Base-by-base conservation (phyloP, 2,113 vertebrate genomes). In the Tichodroma muraria region DNA sequence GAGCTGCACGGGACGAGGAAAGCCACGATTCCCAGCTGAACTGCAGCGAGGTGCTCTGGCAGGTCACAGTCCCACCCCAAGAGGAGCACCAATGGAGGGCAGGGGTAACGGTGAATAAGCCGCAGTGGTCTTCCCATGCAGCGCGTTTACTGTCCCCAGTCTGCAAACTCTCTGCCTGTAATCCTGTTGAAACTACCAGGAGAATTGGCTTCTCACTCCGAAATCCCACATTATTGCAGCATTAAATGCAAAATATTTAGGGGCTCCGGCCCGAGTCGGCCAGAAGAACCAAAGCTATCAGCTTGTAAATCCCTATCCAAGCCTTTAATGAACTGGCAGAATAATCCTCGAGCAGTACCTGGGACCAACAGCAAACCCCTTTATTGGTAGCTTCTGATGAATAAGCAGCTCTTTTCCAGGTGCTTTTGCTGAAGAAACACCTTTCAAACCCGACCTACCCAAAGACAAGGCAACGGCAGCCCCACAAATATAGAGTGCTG, bases 401-500 rank as follows among this genome's bases (percentile, higher is more conserved):
- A 64, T 1, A 21, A 54, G 13, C 56, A n/a, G n/a, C 60, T 27
- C 13, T 60, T 69, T 42, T 59, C 47, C 83, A 54, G 47, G 18
- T 20, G 19, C 20, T 90, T 65, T 18, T 40, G 45, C 40, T 49
- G 60, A 53, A 65, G 28, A 69, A 95, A 57, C 4, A 20, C 28
- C 68, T 77, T 60, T n/a, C 53, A 64, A 56, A n/a, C 13, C 16
- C 1, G 6, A 52, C 6, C 35, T 38, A 13, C 38, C 12, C 68
- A 30, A 3, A 42, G 23, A 54, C 4, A 44, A 76, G 37, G 44
- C 21, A 80, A 44, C 0, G 66, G 72, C 56, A 86, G 10, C 42
- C 52, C 30, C 15, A 31, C 7, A 35, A 24, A 64, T 0, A 21
- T 1, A 1, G 16, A 42, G 49, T 5, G 27, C 42, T 1, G 11